A percentile compares a stretch with the other conserved stretches of the same genome.
These are phyloP conservation scores for Gasteruption jaculator DNA, from an alignment of 2,888 invertebrate species.

Conservation along the genomic window DNA sequence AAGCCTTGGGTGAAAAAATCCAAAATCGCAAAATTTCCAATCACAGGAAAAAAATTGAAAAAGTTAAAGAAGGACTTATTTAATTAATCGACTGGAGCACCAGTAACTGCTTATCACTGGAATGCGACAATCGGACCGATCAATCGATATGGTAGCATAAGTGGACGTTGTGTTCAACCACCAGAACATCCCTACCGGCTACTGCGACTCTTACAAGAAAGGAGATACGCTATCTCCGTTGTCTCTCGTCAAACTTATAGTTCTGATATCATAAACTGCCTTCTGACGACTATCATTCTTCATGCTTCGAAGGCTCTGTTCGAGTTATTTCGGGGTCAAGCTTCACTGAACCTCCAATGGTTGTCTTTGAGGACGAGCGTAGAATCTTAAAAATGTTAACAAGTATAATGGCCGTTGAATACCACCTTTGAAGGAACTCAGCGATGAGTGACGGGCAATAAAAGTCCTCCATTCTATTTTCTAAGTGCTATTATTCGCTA, in stretches of 20 bases:
- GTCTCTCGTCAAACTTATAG: conserved; percentile 24
- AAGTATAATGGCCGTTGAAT: no score
- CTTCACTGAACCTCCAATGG: conserved; percentile 23
- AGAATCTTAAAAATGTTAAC: no score
- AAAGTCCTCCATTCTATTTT: no score
- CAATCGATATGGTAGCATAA: conserved; percentile 42
- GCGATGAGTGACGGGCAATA: no score
- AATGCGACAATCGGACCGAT: conserved; percentile 38
- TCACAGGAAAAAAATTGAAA: no score
- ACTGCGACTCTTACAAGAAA: conserved; percentile 31
- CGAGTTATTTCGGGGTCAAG: conserved; percentile 34
- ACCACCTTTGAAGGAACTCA: no score
- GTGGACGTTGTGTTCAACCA: conserved; percentile 39
- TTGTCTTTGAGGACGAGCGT: conserved; percentile 27
- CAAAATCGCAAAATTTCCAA: no score
- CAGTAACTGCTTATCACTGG: conserved; percentile 30
- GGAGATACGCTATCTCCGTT: conserved; percentile 36
- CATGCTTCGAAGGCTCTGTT: conserved; percentile 24
- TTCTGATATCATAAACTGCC: conserved; percentile 38
- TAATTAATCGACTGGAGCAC: conserved; percentile 9
- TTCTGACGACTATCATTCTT: conserved; percentile 34
- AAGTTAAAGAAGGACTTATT: no score
- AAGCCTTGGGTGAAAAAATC: no score
- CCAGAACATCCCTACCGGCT: conserved; percentile 41
- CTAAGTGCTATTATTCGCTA: no score